Percentiles rank a stretch among this genome's conserved stretches.
phyloP scores from a whole-genome alignment of 2,797 vertebrate species.

The Pangasius mekongensis region DNA sequence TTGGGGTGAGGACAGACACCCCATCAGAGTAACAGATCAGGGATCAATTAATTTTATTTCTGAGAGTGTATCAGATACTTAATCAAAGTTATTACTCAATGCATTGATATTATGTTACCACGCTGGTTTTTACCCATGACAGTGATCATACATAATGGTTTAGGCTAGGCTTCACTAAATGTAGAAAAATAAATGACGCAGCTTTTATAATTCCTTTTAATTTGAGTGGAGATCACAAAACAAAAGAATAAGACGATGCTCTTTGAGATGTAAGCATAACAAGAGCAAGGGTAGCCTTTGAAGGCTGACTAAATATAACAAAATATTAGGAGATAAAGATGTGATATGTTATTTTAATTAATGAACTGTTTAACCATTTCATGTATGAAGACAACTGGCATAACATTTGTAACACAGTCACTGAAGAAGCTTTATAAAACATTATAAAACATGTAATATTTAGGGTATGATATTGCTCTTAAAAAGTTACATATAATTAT shows the following conservation, averaged over 20 bases:
- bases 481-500: background rate
- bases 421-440: background rate
- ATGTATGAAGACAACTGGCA: background rate
- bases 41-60: conserved; percentile 4
- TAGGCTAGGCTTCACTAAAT: no score
- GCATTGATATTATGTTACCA: background rate
- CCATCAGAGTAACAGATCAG: background rate
- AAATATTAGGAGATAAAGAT: background rate
- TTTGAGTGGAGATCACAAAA: background rate
- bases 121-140: background rate
- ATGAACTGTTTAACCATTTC: background rate
- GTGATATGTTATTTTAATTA: background rate
- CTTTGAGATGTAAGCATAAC: background rate
- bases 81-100: no score
- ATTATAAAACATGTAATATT: background rate
- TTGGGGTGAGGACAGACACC: background rate
- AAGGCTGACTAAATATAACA: background rate
- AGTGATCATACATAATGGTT: background rate
- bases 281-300: background rate
- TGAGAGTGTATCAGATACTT: background rate
- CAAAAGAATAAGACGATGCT: background rate
- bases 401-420: no score
- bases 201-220: conserved; percentile 3
- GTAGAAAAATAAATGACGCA: background rate
- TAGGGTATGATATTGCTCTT: conserved; percentile 10